phyloP scores from a whole-genome alignment of 2,797 vertebrate genomes.

The Pygocentrus nattereri region DNA sequence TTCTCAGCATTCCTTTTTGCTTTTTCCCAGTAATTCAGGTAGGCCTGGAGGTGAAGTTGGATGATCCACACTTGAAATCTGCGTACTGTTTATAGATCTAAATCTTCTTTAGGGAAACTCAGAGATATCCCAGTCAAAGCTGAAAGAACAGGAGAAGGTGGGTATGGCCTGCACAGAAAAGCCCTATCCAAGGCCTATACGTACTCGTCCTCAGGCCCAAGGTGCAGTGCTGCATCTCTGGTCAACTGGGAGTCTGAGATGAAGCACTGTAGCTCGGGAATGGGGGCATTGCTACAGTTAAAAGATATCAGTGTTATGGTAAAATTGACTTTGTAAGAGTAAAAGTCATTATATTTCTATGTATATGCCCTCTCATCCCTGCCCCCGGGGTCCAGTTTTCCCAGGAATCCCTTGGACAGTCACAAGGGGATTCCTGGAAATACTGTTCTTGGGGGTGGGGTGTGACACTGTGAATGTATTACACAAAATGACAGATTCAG shows the following conservation, averaged over 20 bases:
- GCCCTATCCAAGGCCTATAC: neutral
- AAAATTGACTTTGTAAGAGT: neutral
- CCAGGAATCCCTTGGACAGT: slow-evolving; percentile 99
- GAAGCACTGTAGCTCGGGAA: slow-evolving; percentile 99
- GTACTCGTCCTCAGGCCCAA: slow-evolving; percentile 86
- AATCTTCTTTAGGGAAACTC: neutral
- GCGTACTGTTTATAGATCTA: neutral
- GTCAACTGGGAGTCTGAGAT: slow-evolving; percentile 99
- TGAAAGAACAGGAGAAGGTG: slow-evolving; percentile 1
- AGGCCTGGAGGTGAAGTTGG: neutral
- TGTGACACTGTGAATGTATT: slow-evolving; percentile 67
- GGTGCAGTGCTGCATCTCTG: slow-evolving; percentile 99
- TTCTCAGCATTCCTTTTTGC: neutral
- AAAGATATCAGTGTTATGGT: neutral
- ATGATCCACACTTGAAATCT: neutral
- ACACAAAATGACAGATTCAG: neutral
- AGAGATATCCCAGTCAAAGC: neutral
- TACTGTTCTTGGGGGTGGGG: slow-evolving; percentile 99
- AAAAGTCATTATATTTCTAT: neutral
- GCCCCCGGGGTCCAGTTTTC: slow-evolving; percentile 99
- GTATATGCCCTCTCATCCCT: slow-evolving; percentile 71
- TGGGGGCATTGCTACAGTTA: neutral
- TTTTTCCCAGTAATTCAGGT: neutral
- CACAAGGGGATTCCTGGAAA: slow-evolving; percentile 99
- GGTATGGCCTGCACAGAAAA: slow-evolving; percentile 10